Base-by-base conservation (phyloP, 2,113 vertebrate species). In the Cololabis saira region DNA sequence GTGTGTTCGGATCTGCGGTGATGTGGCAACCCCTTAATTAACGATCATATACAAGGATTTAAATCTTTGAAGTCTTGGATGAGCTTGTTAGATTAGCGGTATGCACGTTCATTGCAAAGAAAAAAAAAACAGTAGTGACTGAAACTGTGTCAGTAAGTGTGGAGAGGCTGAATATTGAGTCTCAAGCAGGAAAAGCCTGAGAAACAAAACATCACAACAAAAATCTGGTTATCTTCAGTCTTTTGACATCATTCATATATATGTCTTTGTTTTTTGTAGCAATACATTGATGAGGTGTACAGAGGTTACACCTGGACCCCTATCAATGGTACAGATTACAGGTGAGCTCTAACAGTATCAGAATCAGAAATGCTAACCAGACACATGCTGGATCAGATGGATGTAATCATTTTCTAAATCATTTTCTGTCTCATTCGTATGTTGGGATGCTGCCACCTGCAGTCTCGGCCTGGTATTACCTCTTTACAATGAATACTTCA, bases 241-340 rank as follows among this genome's bases (percentile, higher is more conserved):
- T 37, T 1, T 37, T 9, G 5, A 37, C 33, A 16, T 59, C 4
- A 4, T 47, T 16, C 24, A 3, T 61, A 8, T 47, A 18, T 42
- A 11, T 41, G 1, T 44, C 11, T 14, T 14, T 49, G 3, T 42
- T 47, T 57, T 15, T 53, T 76, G 0, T 83, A 98, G 97, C 93
- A 94, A 83, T 99, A 99, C 92, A 95, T 99, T 45, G 97, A 99
- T 2, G 96, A 98, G 64, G 95, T 94, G 41, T 88, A 86, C 49
- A 92, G 97, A 51, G 95, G 93, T 22, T 99, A 99, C 85, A 96
- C 96, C 4, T 99, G 97, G 96, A 95, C 95, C 16, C 95, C 97
- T 24, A 95, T 99, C 81, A 95, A 97, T 71, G 96, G 95, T 70
- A 98, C 98, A 77, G 98, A 99, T 89, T 99, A 99, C 93, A 99